Evolutionary conservation across 2,797 vertebrate species (phyloP).

Genomic region (Typhlichthys subterraneus): DNA sequence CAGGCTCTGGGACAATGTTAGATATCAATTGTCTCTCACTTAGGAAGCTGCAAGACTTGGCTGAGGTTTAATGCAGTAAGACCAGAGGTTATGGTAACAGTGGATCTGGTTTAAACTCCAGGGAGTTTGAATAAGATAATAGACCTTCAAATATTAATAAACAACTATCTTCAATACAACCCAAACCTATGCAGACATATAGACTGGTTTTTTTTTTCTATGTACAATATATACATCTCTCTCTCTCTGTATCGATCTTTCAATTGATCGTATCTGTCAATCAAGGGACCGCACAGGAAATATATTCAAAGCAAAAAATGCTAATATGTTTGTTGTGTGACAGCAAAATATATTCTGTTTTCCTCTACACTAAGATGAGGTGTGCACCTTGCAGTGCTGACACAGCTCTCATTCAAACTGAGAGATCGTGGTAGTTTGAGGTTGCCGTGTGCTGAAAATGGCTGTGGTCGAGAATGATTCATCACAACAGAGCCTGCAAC

Average conservation of each 20-base stretch:
- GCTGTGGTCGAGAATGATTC: slow-evolving; percentile 59
- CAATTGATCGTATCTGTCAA: too few species aligned
- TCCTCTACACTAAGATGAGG: slow-evolving; percentile 37
- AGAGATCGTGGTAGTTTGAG: slow-evolving; percentile 45
- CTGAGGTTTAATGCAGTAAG: slow-evolving; percentile 11
- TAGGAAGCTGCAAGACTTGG: neutral
- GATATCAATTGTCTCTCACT: slow-evolving; percentile 8
- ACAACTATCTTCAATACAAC: neutral
- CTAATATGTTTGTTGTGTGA: slow-evolving; percentile 14
- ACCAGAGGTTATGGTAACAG: slow-evolving; percentile 18
- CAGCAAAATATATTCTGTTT: slow-evolving; percentile 21
- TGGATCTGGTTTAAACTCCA: neutral
- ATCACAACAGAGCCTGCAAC: slow-evolving; percentile 48
- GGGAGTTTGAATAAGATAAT: neutral
- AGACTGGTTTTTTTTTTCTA: neutral
- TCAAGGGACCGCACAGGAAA: too few species aligned
- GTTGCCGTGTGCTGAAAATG: slow-evolving; percentile 14
- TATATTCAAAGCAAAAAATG: too few species aligned
- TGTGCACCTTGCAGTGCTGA: slow-evolving; percentile 52
- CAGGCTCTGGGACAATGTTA: slow-evolving; percentile 8
- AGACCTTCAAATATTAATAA: neutral
- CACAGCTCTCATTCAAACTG: slow-evolving; percentile 60
- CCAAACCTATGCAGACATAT: neutral
- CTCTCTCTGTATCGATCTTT: too few species aligned
- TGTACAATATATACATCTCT: too few species aligned